These are phyloP conservation scores for Epizoanthus fatuus DNA, from an alignment of 92 coral and sea anemone genomes.

Conservation along the genomic window DNA sequence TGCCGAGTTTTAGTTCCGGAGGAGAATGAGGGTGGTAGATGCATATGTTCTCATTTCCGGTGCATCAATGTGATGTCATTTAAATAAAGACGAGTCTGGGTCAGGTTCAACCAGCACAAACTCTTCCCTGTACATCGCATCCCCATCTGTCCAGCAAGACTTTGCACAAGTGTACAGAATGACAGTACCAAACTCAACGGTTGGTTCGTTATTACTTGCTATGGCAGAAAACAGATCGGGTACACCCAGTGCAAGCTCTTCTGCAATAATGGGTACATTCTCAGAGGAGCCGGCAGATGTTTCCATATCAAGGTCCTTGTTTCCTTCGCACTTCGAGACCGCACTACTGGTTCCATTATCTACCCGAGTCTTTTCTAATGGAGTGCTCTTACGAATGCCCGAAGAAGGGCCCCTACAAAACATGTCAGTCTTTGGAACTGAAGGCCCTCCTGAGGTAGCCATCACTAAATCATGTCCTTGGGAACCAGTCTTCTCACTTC, in stretches of 20 bases:
- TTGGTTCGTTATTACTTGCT: conserved; percentile 17
- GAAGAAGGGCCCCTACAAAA: not conserved
- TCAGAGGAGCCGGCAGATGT: not conserved
- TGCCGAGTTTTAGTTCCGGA: no score
- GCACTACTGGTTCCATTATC: not conserved
- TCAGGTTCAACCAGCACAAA: conserved; percentile 82
- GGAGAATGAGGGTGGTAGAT: no score
- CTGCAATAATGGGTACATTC: conserved; percentile 22
- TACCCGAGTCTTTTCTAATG: not conserved
- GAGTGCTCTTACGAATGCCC: not conserved
- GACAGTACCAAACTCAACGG: conserved; percentile 94
- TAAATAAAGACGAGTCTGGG: conserved; percentile 80
- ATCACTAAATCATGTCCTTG: not conserved
- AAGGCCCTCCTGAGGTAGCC: not conserved
- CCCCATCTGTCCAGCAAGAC: conserved; percentile 83
- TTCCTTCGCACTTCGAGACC: not conserved
- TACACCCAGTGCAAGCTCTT: not conserved
- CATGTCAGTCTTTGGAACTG: not conserved
- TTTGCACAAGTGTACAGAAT: conserved; percentile 83
- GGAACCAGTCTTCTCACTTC: not conserved
- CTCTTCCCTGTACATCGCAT: conserved; percentile 63
- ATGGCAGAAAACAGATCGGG: not conserved
- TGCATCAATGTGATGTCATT: not conserved
- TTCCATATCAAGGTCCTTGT: not conserved
- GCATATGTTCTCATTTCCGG: no score